Percentiles rank a stretch among this genome's conserved stretches.
These are phyloP conservation scores for Tribolium madens DNA, from an alignment of 1,140 invertebrate genomes.

Conservation along the genomic window DNA sequence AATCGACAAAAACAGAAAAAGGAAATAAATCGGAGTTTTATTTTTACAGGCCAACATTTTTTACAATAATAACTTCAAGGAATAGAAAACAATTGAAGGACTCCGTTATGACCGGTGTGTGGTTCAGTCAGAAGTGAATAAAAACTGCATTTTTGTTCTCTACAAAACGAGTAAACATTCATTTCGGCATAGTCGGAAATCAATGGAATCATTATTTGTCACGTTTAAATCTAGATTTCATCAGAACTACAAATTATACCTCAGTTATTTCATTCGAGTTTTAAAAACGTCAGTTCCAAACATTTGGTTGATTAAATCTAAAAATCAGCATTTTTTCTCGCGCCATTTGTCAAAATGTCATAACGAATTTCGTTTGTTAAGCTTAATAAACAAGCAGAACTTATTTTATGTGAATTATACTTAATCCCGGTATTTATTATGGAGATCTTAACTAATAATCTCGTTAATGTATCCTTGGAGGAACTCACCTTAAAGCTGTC, in stretches of 20 bases:
- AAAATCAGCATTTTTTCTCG: background rate
- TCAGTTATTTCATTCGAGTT: background rate
- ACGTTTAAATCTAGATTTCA: conserved; percentile 21
- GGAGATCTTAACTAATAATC: conserved; percentile 24
- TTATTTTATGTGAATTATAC: conserved; percentile 19
- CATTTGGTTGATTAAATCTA: conserved; percentile 20
- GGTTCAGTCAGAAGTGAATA: background rate
- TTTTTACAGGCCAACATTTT: background rate
- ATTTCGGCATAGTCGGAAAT: conserved; percentile 7
- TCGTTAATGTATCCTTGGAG: conserved; percentile 14
- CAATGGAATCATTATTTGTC: conserved; percentile 38
- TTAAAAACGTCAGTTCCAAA: conserved; percentile 8
- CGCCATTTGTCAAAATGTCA: conserved; percentile 4
- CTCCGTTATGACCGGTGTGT: background rate
- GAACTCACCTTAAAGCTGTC: background rate
- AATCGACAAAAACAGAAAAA: conserved; percentile 9
- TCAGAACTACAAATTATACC: conserved; percentile 20
- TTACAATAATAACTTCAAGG: too few relatives aligned
- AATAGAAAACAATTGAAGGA: background rate
- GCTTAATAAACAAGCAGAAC: conserved; percentile 5
- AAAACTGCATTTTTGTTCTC: conserved; percentile 26
- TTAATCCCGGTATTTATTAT: conserved; percentile 17
- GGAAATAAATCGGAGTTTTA: conserved; percentile 6
- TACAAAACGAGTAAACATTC: conserved; percentile 8
- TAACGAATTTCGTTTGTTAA: conserved; percentile 1